A percentile compares a stretch with the other conserved stretches of the same genome.
These are phyloP conservation scores for Turdus rufiventris DNA, from an alignment of 2,113 vertebrate genomes.

Conservation along the genomic window DNA sequence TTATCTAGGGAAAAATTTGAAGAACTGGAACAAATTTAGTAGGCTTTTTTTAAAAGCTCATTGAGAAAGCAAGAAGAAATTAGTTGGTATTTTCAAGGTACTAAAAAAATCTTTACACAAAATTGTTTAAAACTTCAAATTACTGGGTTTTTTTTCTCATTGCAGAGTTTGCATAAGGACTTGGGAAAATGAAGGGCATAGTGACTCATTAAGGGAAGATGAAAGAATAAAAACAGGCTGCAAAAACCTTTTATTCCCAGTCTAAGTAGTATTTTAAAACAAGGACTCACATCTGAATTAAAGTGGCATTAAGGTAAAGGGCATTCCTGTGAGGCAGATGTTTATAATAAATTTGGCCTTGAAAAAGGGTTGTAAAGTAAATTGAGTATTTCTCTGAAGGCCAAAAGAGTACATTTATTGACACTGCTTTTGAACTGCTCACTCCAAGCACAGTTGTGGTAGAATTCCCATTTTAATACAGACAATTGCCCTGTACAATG, in stretches of 20 bases:
- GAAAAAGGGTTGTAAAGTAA: background rate
- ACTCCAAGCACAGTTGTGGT: background rate
- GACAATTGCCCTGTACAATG: background rate
- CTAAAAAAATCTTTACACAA: background rate
- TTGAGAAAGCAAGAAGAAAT: background rate
- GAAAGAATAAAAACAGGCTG: background rate
- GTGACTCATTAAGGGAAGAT: background rate
- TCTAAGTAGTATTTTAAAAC: background rate
- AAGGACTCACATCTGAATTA: background rate
- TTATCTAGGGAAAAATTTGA: background rate
- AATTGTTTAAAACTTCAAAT: background rate
- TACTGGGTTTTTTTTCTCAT: background rate
- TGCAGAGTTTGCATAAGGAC: background rate
- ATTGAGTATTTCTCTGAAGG: background rate
- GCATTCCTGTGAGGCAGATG: background rate
- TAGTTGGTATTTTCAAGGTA: background rate
- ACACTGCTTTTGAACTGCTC: background rate
- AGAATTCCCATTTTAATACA: background rate
- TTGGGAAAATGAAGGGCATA: background rate
- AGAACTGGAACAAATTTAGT: background rate
- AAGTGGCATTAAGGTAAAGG: background rate
- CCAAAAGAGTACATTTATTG: background rate
- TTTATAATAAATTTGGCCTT: background rate
- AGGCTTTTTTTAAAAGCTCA: background rate
- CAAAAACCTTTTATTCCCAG: background rate